Evolutionary conservation across 2,797 vertebrate species (phyloP).

Genomic region (Coregonus ussuriensis): DNA sequence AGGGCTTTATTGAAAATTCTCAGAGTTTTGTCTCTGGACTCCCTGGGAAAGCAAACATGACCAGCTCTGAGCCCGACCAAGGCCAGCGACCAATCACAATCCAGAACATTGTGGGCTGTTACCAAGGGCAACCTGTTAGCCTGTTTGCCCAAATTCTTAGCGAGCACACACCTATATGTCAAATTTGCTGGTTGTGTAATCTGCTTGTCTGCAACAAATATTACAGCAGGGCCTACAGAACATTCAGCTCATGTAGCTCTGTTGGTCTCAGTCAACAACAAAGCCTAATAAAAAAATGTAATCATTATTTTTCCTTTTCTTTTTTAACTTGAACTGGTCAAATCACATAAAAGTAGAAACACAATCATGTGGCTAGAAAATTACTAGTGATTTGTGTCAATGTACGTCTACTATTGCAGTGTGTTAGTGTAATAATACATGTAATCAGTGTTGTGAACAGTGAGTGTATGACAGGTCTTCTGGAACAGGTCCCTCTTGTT

Average conservation of each 20-base stretch:
- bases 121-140: slow-evolving; percentile 67
- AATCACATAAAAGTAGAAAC: neutral
- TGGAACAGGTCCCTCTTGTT: neutral
- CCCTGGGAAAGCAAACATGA: slow-evolving; percentile 62
- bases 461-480: neutral
- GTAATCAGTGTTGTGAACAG: neutral
- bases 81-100: slow-evolving; percentile 67
- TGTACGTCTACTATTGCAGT: too few relatives aligned
- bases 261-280: neutral
- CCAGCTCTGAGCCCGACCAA: slow-evolving; percentile 56
- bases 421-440: neutral
- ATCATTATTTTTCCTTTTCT: neutral
- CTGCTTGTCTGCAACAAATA: slow-evolving; percentile 42
- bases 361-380: too few relatives aligned
- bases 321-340: neutral
- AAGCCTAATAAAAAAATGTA: neutral
- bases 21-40: slow-evolving; percentile 54
- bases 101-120: slow-evolving; percentile 65
- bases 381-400: too few relatives aligned
- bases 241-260: neutral
- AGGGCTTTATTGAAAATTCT: slow-evolving; percentile 30
- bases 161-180: slow-evolving; percentile 39
- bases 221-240: slow-evolving; percentile 12
- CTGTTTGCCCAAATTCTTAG: slow-evolving; percentile 67
- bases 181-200: slow-evolving; percentile 54